These are phyloP conservation scores for Nesoenas mayeri DNA, from an alignment of 2,113 vertebrate genomes.

Conservation along the genomic window DNA sequence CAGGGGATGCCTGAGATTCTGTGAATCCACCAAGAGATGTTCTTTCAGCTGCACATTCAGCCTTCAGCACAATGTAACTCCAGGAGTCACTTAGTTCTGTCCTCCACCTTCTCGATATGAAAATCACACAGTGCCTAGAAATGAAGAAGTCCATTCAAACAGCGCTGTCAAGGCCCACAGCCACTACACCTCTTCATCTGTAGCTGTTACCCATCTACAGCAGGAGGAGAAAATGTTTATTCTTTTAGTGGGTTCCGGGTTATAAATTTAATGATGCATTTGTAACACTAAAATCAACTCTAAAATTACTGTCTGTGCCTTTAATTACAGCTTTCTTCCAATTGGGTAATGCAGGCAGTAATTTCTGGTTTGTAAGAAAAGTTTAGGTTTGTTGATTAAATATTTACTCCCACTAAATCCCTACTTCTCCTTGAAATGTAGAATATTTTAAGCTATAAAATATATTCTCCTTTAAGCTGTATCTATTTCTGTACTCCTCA, in stretches of 20 bases:
- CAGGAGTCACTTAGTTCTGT: background rate
- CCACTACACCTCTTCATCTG: background rate
- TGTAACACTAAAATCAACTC: background rate
- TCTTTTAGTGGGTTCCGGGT: background rate
- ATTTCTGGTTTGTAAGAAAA: background rate
- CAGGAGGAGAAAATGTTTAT: background rate
- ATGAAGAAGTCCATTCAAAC: background rate
- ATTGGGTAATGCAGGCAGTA: background rate
- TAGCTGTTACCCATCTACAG: background rate
- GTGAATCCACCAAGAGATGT: background rate
- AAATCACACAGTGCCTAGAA: background rate
- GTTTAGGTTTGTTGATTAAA: constrained; percentile 9
- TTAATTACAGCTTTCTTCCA: background rate
- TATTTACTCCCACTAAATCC: constrained; percentile 11
- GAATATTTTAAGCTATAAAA: constrained; percentile 12
- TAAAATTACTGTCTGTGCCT: background rate
- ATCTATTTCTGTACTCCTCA: constrained; percentile 18
- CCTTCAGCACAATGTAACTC: background rate
- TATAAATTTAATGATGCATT: background rate
- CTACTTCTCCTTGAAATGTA: background rate
- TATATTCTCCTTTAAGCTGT: background rate
- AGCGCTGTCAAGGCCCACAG: background rate
- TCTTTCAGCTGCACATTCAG: background rate
- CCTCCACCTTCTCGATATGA: background rate
- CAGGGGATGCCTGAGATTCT: background rate